Evolutionary conservation across 2,888 invertebrate species (phyloP).

Genomic region (Brachylomia viminalis): DNA sequence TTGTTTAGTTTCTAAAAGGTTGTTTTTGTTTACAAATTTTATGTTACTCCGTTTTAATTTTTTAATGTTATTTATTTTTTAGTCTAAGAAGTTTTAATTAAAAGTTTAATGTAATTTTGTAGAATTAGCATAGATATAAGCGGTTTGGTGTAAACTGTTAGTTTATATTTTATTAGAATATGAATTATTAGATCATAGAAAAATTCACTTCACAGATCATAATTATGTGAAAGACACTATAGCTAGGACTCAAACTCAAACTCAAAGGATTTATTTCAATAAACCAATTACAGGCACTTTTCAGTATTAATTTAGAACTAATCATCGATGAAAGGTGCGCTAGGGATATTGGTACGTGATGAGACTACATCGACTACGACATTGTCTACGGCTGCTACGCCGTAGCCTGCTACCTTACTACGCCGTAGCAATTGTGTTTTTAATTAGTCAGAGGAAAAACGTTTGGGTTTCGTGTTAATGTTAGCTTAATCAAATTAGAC

Average conservation of each 20-base stretch:
- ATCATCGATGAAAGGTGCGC: not conserved
- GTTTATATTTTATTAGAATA: no score
- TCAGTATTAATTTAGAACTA: not conserved
- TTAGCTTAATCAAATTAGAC: not conserved
- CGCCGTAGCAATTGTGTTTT: constrained; percentile 4
- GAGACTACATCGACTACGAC: not conserved
- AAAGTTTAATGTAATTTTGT: no score
- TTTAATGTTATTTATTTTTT: no score
- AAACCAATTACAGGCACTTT: no score
- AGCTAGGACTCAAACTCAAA: not conserved
- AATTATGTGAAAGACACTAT: not conserved
- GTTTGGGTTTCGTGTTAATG: not conserved
- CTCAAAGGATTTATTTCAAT: no score
- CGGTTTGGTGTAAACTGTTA: no score
- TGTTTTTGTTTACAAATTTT: no score
- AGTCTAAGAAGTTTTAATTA: no score
- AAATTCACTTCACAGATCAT: not conserved
- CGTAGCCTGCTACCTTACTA: constrained; percentile 12
- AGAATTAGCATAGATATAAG: no score
- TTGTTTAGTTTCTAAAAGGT: no score
- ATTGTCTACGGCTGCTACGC: constrained; percentile 29
- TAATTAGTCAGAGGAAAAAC: not conserved
- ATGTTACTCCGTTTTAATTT: no score
- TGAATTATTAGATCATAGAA: no score
- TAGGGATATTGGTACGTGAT: not conserved